These are phyloP conservation scores for Dreissena polymorpha DNA, from an alignment of 1,140 invertebrate genomes.

Conservation along the genomic window DNA sequence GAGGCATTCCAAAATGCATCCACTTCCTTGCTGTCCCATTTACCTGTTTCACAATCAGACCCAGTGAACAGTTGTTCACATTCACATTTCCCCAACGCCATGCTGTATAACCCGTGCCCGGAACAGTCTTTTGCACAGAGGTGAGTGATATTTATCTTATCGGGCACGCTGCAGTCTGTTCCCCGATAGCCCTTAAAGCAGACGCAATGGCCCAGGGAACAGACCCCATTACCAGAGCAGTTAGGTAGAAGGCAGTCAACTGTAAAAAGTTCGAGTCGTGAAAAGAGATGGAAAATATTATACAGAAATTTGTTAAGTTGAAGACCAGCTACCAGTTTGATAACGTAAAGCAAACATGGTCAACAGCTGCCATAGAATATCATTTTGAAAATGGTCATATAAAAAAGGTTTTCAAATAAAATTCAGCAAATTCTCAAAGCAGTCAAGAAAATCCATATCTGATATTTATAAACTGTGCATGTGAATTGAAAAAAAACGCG, in stretches of 20 bases:
- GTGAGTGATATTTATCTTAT: conserved; percentile 94
- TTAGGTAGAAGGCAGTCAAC: conserved; percentile 84
- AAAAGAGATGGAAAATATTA: conserved; percentile 10
- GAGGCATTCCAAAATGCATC: conserved; percentile 24
- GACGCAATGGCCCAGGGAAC: conserved; percentile 95
- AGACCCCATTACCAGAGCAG: conserved; percentile 97
- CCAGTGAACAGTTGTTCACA: conserved; percentile 97
- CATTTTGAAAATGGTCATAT: too few species aligned
- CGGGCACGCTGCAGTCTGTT: conserved; percentile 92
- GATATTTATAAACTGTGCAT: too few species aligned
- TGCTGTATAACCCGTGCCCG: conserved; percentile 95
- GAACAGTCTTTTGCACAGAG: conserved; percentile 97
- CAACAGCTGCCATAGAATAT: too few species aligned
- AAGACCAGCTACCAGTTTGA: not conserved
- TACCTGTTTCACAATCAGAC: conserved; percentile 94
- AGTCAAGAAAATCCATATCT: too few species aligned
- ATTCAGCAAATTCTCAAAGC: too few species aligned
- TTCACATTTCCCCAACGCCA: conserved; percentile 93
- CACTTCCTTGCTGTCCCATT: conserved; percentile 42
- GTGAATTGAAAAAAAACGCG: too few species aligned
- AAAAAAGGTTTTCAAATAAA: too few species aligned
- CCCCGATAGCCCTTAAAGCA: conserved; percentile 99
- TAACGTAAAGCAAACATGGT: not conserved
- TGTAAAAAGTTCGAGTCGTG: conserved; percentile 57
- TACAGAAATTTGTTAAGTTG: not conserved